A percentile compares a stretch with the other conserved stretches of the same genome.
Evolutionary conservation across 1,140 invertebrate genomes (phyloP).

Genomic region (Pseudoatta argentina): DNA sequence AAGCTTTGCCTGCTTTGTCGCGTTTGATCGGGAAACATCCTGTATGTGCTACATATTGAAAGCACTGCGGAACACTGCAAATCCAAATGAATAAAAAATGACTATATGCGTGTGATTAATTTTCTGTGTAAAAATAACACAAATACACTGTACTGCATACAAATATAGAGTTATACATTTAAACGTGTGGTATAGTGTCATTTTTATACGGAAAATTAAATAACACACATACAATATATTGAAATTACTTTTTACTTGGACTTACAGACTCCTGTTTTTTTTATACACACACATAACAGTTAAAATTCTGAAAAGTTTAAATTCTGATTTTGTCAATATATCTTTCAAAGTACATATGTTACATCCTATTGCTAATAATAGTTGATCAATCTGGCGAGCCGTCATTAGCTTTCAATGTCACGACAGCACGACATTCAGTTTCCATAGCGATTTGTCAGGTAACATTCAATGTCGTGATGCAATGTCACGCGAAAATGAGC

Average conservation of each 20-base stretch:
- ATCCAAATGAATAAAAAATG: background rate
- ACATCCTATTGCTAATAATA: background rate
- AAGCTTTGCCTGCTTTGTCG: background rate
- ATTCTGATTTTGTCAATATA: background rate
- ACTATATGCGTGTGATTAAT: too few relatives aligned
- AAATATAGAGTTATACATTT: too few relatives aligned
- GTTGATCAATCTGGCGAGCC: background rate
- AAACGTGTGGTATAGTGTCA: too few relatives aligned
- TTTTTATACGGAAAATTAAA: too few relatives aligned
- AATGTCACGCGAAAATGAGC: conserved; percentile 50
- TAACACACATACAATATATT: too few relatives aligned
- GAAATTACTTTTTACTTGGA: too few relatives aligned
- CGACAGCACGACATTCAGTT: conserved; percentile 32
- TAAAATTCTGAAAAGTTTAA: too few relatives aligned
- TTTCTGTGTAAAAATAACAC: too few relatives aligned
- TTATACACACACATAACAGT: too few relatives aligned
- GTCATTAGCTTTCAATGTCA: conserved; percentile 39
- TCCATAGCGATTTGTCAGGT: conserved; percentile 40
- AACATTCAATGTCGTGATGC: conserved; percentile 46
- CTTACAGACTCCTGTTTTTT: too few relatives aligned
- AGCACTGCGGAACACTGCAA: background rate
- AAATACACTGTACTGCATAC: too few relatives aligned
- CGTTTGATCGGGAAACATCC: background rate
- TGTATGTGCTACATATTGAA: background rate
- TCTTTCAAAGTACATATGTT: background rate